Evolutionary conservation across 37 sponge, comb jelly and placozoan species (phyloP).

Genomic region (Ianthella basta): DNA sequence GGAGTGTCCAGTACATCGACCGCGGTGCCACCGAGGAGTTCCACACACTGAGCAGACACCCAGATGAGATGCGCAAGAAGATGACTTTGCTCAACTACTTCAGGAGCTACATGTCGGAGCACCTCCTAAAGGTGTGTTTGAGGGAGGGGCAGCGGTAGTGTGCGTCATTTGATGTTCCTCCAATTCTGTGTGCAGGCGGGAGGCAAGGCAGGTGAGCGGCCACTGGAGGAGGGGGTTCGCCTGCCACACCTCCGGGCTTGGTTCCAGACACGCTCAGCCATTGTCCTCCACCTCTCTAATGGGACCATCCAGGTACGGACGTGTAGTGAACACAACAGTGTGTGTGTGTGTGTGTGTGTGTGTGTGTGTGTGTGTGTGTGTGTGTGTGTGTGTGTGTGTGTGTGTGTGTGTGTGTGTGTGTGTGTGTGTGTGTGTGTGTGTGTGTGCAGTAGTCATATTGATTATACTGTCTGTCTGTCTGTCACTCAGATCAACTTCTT

Average conservation of each 20-base stretch:
- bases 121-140: constrained; percentile 75
- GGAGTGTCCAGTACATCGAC: constrained; percentile 91
- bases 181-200: constrained; percentile 30
- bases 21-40: constrained; percentile 74
- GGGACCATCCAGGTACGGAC: constrained; percentile 86
- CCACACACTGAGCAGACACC: constrained; percentile 60
- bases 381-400: too few relatives aligned
- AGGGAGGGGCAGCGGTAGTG: background rate
- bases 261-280: constrained; percentile 92
- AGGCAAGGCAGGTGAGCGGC: constrained; percentile 61
- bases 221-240: constrained; percentile 79
- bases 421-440: too few relatives aligned
- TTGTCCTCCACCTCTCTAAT: constrained; percentile 91
- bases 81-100: constrained; percentile 90
- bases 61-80: constrained; percentile 86
- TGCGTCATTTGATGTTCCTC: background rate
- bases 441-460: too few relatives aligned
- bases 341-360: too few relatives aligned
- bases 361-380: too few relatives aligned
- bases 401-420: too few relatives aligned
- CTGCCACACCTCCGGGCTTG: constrained; percentile 89
- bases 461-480: too few relatives aligned
- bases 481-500: constrained; percentile 95
- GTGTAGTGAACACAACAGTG: too few relatives aligned
- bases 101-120: constrained; percentile 90